Base-by-base conservation (phyloP, 2,113 vertebrate species). In the Albula goreensis region DNA sequence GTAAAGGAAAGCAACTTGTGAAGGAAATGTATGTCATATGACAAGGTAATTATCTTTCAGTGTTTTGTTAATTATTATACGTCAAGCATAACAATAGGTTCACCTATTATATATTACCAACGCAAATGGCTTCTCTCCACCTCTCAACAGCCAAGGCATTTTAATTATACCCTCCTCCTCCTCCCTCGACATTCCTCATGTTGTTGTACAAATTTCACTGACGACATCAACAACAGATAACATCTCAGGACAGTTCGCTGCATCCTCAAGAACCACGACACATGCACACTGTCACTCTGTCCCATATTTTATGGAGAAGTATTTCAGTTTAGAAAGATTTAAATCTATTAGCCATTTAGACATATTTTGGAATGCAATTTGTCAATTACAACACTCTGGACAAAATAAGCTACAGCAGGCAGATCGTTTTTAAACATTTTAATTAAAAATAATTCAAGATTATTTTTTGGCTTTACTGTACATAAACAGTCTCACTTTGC, bases 401-500 rank as follows among this genome's bases (percentile, higher is more conserved):
- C 70, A 84, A 48, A n/a, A 83, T 56, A 82, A 82, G 50, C 12
- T 82, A 66, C 15, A 74, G 25, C 80, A 82, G 63, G 50, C 80
- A 66, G 15, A 60, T 53, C 6, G 10, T 49, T 74, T 86, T 80
- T 63, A 86, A 86, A 80, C 5, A 74, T 60, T 86, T 85, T 82
- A 77, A 80, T 80, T 80, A 70, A 84, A 85, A 86, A 86, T 86
- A 83, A 57, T 83, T 78, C 51, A 86, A 22, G n/a, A 31, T 86
- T 82, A 17, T 48, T 87, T 89, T 41, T 86, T 85, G 85, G 82
- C 56, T 87, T 86, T 83, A 78, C 81, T 87, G 86, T 77, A 85
- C 84, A 88, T 90, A 86, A 87, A 86, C 86, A 86, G 86, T 89
- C 88, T 80, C 51, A 85, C 82, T 80, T 86, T n/a, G 85, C 63